Evolutionary conservation across 2,113 vertebrate species (phyloP), one percentile per base, ranked within the genome.

Genomic region (Grus americana): DNA sequence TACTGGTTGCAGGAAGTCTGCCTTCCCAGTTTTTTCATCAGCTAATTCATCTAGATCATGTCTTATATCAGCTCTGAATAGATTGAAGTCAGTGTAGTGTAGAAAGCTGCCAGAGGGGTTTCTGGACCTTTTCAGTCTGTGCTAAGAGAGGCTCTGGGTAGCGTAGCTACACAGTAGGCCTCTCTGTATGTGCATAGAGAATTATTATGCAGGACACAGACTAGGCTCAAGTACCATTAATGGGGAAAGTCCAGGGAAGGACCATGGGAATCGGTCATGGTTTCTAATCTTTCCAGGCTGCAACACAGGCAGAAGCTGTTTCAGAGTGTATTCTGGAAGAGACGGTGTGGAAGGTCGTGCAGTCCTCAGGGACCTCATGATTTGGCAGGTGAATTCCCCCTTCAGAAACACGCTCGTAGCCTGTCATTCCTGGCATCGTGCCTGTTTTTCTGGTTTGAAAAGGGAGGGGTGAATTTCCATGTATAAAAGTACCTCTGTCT

Each of bases 401-500:
- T 95, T 92, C 44, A 74, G 32, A 67, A 86, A 84, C 52, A 63
- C 40, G 27, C 42, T 83, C 10, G 47, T 54, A 79, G 67, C 38
- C 36, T 86, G 44, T 52, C 86, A 57, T 24, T 92, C 6, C 88
- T 95, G 95, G 91, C 86, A 82, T 57, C 30, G 65, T 89, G 76
- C 88, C 91, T 87, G 36, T n/a, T 94, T 86, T 90, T 94, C 72
- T 79, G 61, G 49, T 81, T 93, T 80, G 79, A 87, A 93, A 84
- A 75, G 24, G 88, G 83, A 93, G 80, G 61, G 34, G 61, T 79
- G 44, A 72, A 54, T 92, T 81, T 82, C 17, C 18, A 13, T 54
- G 27, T 84, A 93, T 91, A 86, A 96, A 91, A 92, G 91, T 89
- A 81, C 73, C 68, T 92, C 85, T 96, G 93, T 96, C 47, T 93